Evolutionary conservation across 2,113 vertebrate genomes (phyloP).

Genomic region (Sula dactylatra): DNA sequence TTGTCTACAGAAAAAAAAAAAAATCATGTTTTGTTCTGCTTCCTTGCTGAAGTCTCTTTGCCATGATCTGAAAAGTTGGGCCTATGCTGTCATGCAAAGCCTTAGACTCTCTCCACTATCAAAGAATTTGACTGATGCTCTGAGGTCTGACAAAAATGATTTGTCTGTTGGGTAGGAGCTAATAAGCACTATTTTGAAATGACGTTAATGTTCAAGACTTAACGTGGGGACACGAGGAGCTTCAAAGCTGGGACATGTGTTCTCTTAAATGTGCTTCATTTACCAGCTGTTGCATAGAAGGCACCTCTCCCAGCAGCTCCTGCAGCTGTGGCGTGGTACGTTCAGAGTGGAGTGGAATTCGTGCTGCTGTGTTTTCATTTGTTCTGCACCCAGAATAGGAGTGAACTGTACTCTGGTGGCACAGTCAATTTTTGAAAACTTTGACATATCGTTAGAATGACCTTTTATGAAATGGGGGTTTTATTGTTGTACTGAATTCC

Average conservation of each 20-base stretch:
- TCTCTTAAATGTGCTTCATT: neutral
- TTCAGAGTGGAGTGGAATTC: neutral
- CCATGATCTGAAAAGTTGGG: neutral
- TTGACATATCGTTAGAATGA: neutral
- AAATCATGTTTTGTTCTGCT: neutral
- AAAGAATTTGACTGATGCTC: neutral
- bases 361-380: rapidly evolving
- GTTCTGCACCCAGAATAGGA: neutral
- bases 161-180: neutral
- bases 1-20: too few relatives aligned
- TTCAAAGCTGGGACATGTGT: neutral
- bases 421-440: neutral
- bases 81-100: neutral
- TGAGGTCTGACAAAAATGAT: neutral
- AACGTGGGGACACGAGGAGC: neutral
- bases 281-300: neutral
- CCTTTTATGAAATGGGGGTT: neutral
- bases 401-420: neutral
- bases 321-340: rapidly evolving
- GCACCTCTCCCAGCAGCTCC: neutral
- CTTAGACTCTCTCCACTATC: neutral
- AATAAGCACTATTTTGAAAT: neutral
- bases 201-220: neutral
- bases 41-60: neutral
- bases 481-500: neutral